phyloP scores from a whole-genome alignment of 1,140 invertebrate species.

The Neuroterus valhalla region DNA sequence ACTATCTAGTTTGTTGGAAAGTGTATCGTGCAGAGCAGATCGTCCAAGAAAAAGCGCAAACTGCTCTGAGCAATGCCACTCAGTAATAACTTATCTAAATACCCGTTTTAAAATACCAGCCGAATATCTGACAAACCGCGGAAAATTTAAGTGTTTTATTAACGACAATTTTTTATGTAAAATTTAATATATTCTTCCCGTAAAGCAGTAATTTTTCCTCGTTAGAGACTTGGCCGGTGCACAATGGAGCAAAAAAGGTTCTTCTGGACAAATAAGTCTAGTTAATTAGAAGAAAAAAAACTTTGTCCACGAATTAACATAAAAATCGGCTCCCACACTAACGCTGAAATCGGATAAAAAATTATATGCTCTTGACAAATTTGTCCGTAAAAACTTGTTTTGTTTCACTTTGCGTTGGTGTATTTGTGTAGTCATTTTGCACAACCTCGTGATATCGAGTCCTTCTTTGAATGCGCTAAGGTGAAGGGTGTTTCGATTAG shows the following conservation, averaged over 20 bases:
- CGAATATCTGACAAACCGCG: background rate
- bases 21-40: constrained; percentile 86
- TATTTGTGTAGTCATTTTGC: background rate
- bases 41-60: constrained; percentile 76
- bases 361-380: too few species aligned
- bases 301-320: too few species aligned
- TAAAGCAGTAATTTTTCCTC: background rate
- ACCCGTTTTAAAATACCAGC: constrained; percentile 18
- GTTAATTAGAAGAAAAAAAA: too few species aligned
- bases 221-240: background rate
- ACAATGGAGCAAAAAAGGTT: too few species aligned
- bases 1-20: constrained; percentile 89
- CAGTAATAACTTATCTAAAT: constrained; percentile 5
- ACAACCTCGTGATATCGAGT: constrained; percentile 18
- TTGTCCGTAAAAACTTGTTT: too few species aligned
- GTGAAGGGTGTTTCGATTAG: background rate
- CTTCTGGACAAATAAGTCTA: too few species aligned
- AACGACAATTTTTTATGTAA: background rate
- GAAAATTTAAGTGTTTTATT: background rate
- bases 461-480: background rate
- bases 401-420: too few species aligned
- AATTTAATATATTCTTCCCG: background rate
- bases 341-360: too few species aligned
- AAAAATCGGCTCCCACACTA: too few species aligned
- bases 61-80: constrained; percentile 31